phyloP scores from a whole-genome alignment of 2,797 vertebrate species.

The Pangasius mekongensis region DNA sequence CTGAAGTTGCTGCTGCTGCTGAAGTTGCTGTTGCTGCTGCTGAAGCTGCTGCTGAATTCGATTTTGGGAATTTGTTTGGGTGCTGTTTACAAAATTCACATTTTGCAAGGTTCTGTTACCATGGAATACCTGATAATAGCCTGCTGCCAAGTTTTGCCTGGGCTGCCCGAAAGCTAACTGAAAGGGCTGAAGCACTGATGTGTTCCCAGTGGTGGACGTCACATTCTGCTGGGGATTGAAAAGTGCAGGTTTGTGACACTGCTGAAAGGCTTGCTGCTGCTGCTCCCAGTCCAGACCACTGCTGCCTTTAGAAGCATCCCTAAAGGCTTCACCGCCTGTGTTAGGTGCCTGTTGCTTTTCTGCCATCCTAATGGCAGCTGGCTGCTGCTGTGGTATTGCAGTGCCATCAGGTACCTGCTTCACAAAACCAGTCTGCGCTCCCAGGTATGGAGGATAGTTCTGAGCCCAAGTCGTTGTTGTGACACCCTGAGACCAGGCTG shows the following conservation, averaged over 20 bases:
- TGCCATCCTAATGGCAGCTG: conserved; percentile 72
- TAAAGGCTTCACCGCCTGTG: conserved; percentile 65
- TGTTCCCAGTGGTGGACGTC: conserved; percentile 66
- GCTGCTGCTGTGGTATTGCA: conserved; percentile 60
- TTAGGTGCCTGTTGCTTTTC: conserved; percentile 76
- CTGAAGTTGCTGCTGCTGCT: conserved; percentile 48
- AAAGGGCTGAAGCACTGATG: conserved; percentile 90
- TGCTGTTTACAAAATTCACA: conserved; percentile 73
- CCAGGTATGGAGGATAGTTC: conserved; percentile 78
- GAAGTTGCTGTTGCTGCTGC: conserved; percentile 79
- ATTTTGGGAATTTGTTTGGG: conserved; percentile 68
- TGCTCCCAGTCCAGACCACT: conserved; percentile 76
- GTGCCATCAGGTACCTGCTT: conserved; percentile 69
- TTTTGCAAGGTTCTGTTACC: conserved; percentile 84
- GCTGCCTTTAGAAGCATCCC: conserved; percentile 65
- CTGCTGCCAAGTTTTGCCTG: conserved; percentile 81
- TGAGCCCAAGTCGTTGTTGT: conserved; percentile 81
- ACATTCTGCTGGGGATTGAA: conserved; percentile 79
- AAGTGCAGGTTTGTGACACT: conserved; percentile 77
- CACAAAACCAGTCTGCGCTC: conserved; percentile 69
- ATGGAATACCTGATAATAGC: conserved; percentile 87
- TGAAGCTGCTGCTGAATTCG: conserved; percentile 74
- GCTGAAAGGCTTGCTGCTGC: conserved; percentile 78
- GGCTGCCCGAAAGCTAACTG: conserved; percentile 95
- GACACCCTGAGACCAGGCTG: conserved; percentile 78